Evolutionary conservation across 92 coral and sea anemone genomes (phyloP), one percentile per base, ranked within the genome.

Genomic region (Palythoa grandiflora): DNA sequence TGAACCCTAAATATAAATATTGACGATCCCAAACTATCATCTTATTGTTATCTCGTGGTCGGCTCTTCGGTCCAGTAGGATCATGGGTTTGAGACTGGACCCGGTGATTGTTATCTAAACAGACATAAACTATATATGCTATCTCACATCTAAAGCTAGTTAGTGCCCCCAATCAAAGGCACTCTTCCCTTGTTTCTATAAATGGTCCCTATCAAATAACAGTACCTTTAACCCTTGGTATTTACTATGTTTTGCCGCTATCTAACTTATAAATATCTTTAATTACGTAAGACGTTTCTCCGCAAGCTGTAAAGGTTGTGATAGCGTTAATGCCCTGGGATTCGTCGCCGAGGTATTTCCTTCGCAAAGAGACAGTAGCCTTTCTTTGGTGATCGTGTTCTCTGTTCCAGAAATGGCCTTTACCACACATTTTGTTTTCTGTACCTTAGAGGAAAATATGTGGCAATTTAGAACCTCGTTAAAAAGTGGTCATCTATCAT

Each of bases 351-450:
- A 13, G 0, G 3, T 47, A 0, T 44, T 75, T 75, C 16, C 79
- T 19, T 75, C 79, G 21, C 38, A 50, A 35, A 21, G 79, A 17
- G 59, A 75, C 59, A 36, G 38, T 48, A 11, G 36, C 16, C 50
- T 19, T 20, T 28, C 60, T 51, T 17, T 3, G 19, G 36, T n/a
- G 12, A 8, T 9, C 2, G 59, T 1, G 1, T 19, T 17, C 15
- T 20, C 37, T 51, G 55, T 20, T 47, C 79, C 79, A 75, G 79
- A 75, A 75, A 75, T 75, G 79, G 16, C 73, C 73, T 28, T 75
- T 61, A 12, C 79, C 79, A 10, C 79, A 75, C 60, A 9, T 50
- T 21, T 9, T 75, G 79, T 75, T 75, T 47, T 75, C 79, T 17
- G 79, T 1, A 17, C 59, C 79, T 75, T 44, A 44, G 7, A 44